Evolutionary conservation across 2,113 vertebrate genomes (phyloP).

Genomic region (Felis catus): F.catus_Fca126_mat1.0 CM031426.1:38159001-38159500

Average conservation of each 20-base stretch:
- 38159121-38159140: neutral
- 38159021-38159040: neutral
- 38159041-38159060: neutral
- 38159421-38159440: neutral
- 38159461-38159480: slow-evolving; percentile 57
- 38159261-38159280: slow-evolving; percentile 60
- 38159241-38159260: slow-evolving; percentile 70
- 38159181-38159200: slow-evolving; percentile 61
- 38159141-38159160: neutral
- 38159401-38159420: slow-evolving; percentile 24
- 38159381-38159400: slow-evolving; percentile 56
- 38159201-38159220: slow-evolving; percentile 72
- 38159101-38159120: neutral
- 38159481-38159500: neutral
- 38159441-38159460: neutral
- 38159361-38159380: slow-evolving; percentile 13
- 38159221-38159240: slow-evolving; percentile 81
- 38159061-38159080: neutral
- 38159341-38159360: slow-evolving; percentile 61
- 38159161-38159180: neutral
- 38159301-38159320: slow-evolving; percentile 75
- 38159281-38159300: slow-evolving; percentile 72
- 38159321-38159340: slow-evolving; percentile 70
- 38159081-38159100: neutral
- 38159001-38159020: neutral